These are phyloP conservation scores for Rafetus swinhoei DNA, from an alignment of 2,113 vertebrate species.

Conservation along the genomic window DNA sequence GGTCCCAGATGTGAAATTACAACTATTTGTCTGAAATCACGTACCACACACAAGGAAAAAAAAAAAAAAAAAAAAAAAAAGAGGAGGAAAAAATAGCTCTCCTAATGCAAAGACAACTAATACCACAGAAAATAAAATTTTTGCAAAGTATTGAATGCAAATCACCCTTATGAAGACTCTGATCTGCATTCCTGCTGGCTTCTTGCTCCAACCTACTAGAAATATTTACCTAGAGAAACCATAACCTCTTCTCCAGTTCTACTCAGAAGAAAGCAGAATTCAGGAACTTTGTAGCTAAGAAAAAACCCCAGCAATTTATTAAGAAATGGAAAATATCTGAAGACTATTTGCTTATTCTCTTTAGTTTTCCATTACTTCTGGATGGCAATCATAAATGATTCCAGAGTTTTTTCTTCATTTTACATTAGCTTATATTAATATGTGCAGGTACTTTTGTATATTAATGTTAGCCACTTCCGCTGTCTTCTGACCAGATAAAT, in stretches of 20 bases:
- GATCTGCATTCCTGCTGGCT: conserved; percentile 37
- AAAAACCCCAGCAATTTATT: not conserved
- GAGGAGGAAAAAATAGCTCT: not conserved
- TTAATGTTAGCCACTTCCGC: conserved; percentile 32
- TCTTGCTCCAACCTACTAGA: not conserved
- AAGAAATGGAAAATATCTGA: conserved; percentile 52
- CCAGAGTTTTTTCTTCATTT: conserved; percentile 39
- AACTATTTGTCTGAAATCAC: not conserved
- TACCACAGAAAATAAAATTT: conserved; percentile 33
- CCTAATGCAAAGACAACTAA: not conserved
- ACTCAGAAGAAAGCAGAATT: conserved; percentile 17
- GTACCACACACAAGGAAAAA: not conserved
- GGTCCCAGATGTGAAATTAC: not conserved
- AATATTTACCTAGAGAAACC: not conserved
- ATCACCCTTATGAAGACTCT: not conserved
- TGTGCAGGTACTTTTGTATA: not conserved
- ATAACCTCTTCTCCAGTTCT: conserved; percentile 44
- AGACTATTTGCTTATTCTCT: conserved; percentile 43
- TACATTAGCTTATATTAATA: conserved; percentile 21
- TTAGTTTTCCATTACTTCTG: conserved; percentile 42
- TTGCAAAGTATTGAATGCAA: conserved; percentile 7
- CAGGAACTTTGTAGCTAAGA: conserved; percentile 10
- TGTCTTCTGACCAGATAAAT: conserved; percentile 29
- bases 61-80: not conserved
- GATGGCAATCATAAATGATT: conserved; percentile 49